Evolutionary conservation across 2,797 vertebrate genomes (phyloP).

Genomic region (Pantherophis alleghaniensis): DNA sequence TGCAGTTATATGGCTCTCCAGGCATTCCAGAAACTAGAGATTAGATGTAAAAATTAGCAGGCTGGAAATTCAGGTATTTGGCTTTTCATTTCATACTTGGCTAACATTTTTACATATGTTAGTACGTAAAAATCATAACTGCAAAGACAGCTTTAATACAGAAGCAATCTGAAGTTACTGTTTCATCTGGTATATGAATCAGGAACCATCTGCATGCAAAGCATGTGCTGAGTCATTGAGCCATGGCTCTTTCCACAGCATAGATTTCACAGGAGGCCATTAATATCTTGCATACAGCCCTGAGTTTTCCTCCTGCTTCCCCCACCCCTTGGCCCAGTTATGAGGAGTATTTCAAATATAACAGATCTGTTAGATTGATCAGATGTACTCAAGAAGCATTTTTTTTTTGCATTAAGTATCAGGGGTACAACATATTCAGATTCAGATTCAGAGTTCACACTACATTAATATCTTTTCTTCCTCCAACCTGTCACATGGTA

Average conservation of each 20-base stretch:
- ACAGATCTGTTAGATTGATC: background rate
- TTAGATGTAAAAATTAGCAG: background rate
- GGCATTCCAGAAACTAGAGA: background rate
- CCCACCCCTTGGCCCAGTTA: background rate
- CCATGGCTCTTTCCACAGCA: background rate
- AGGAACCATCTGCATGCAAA: background rate
- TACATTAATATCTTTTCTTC: background rate
- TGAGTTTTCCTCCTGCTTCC: background rate
- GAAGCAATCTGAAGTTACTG: background rate
- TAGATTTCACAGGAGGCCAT: background rate
- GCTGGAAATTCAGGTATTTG: background rate
- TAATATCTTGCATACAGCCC: background rate
- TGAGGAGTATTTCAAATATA: background rate
- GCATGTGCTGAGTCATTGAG: background rate
- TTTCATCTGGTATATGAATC: background rate
- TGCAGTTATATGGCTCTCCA: background rate
- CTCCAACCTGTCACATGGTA: background rate
- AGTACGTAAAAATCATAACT: background rate
- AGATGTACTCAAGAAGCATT: background rate
- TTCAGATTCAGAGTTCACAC: background rate
- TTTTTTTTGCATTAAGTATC: background rate
- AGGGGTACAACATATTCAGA: background rate
- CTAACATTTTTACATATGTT: background rate
- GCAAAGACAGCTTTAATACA: background rate
- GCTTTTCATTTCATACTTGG: background rate